Evolutionary conservation across 2,888 invertebrate species (phyloP).

Genomic region (Cephus pygmeus): DNA sequence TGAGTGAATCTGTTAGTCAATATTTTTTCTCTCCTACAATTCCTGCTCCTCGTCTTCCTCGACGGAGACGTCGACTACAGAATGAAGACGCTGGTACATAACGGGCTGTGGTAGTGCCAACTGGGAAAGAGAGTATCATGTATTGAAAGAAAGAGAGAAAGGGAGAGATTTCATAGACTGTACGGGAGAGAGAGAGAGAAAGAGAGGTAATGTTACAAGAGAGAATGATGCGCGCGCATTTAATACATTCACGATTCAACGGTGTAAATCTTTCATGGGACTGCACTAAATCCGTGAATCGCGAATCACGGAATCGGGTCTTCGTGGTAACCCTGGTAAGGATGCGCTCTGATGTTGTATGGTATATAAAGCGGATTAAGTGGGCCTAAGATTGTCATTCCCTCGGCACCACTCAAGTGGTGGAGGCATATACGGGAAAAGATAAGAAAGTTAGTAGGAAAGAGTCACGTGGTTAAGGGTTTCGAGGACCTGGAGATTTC

Average conservation of each 20-base stretch:
- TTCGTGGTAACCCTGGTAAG: constrained; percentile 28
- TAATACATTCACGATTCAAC: constrained; percentile 15
- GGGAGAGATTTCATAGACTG: constrained; percentile 28
- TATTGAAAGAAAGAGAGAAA: constrained; percentile 19
- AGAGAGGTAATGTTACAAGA: constrained; percentile 8
- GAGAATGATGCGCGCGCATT: constrained; percentile 15
- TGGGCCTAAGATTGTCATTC: constrained; percentile 60
- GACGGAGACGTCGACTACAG: no score
- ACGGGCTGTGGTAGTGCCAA: neutral
- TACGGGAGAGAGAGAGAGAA: constrained; percentile 18
- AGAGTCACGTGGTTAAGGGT: neutral
- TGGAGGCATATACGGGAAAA: constrained; percentile 31
- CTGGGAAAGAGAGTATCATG: neutral
- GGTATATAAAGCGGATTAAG: constrained; percentile 64
- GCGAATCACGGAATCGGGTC: constrained; percentile 57
- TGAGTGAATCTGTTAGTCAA: neutral
- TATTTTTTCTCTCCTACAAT: neutral
- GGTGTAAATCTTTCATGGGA: constrained; percentile 58
- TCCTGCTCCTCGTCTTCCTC: neutral
- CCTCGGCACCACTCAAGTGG: constrained; percentile 54
- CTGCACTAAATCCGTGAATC: constrained; percentile 64
- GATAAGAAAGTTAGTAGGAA: neutral
- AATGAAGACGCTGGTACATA: neutral
- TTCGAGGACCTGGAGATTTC: neutral
- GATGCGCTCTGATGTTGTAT: constrained; percentile 23